A percentile compares a stretch with the other conserved stretches of the same genome.
Conservation (phyloP, 2,888 invertebrate genomes). For the Lymantria monacha region DNA sequence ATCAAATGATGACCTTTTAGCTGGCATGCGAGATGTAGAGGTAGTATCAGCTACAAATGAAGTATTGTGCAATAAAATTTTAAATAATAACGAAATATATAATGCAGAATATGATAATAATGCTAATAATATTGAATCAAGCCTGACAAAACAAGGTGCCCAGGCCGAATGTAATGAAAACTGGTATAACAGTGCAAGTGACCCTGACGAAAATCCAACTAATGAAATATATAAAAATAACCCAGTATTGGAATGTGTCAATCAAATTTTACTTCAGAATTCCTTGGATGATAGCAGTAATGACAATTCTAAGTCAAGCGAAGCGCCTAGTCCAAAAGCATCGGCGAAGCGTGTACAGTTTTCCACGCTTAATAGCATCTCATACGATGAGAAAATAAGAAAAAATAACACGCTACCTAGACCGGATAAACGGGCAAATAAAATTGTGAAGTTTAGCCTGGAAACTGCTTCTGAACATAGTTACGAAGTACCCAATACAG, state of each 20-base stretch:
- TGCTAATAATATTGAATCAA: slow-evolving; percentile 60
- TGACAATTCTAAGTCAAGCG: slow-evolving; percentile 74
- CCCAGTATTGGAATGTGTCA: slow-evolving; percentile 92
- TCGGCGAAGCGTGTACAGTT: slow-evolving; percentile 83
- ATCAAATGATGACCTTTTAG: slow-evolving; percentile 64
- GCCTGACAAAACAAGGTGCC: slow-evolving; percentile 48
- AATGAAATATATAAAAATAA: slow-evolving; percentile 89
- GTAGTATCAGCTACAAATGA: slow-evolving; percentile 72
- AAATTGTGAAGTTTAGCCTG: slow-evolving; percentile 77
- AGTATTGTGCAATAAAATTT: slow-evolving; percentile 64
- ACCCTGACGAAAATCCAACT: slow-evolving; percentile 88
- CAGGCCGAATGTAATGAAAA: slow-evolving; percentile 84
- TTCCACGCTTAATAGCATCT: slow-evolving; percentile 84
- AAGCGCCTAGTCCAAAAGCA: slow-evolving; percentile 73
- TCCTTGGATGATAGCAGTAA: slow-evolving; percentile 83
- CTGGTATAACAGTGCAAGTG: slow-evolving; percentile 91
- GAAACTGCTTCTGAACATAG: slow-evolving; percentile 81
- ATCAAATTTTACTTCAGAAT: slow-evolving; percentile 91
- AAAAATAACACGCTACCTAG: slow-evolving; percentile 63
- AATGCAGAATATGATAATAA: slow-evolving; percentile 55
- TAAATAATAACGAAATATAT: slow-evolving; percentile 57
- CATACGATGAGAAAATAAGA: slow-evolving; percentile 74
- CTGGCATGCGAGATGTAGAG: slow-evolving; percentile 55
- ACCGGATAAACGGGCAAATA: slow-evolving; percentile 72
- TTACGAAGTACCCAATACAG: slow-evolving; percentile 83